Conservation (phyloP, 2,888 invertebrate species). For the Saturnia pavonia region DNA sequence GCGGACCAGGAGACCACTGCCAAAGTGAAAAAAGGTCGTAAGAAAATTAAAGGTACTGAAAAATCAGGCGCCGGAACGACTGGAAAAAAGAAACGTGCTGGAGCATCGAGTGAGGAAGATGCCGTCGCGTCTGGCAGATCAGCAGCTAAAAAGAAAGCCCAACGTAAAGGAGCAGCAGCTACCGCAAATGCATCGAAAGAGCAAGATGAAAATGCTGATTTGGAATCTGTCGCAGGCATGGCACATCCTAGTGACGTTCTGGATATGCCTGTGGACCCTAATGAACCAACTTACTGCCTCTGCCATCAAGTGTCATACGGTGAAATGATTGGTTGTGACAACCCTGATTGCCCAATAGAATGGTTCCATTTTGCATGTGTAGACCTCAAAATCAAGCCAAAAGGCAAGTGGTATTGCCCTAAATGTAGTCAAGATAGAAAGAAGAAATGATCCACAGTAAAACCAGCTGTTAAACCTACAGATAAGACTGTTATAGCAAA, state of each 20-base stretch:
- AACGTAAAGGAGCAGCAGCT: slow-evolving; percentile 64
- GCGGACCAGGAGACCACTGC: slow-evolving; percentile 71
- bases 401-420: slow-evolving; percentile 98
- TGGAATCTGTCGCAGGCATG: slow-evolving; percentile 80
- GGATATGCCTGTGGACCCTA: slow-evolving; percentile 97
- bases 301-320: slow-evolving; percentile 99
- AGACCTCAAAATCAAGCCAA: slow-evolving; percentile 93
- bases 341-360: slow-evolving; percentile 93
- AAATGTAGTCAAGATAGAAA: slow-evolving; percentile 92
- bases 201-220: slow-evolving; percentile 71
- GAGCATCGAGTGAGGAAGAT: slow-evolving; percentile 79
- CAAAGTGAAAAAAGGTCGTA: slow-evolving; percentile 75
- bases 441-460: slow-evolving; percentile 85
- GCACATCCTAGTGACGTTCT: slow-evolving; percentile 94
- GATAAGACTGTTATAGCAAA: slow-evolving; percentile 70
- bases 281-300: slow-evolving; percentile 98
- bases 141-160: slow-evolving; percentile 70
- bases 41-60: slow-evolving; percentile 70
- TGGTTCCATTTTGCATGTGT: slow-evolving; percentile 99
- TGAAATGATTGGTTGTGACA: slow-evolving; percentile 98
- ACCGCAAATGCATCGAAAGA: slow-evolving; percentile 65
- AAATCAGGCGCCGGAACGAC: slow-evolving; percentile 57
- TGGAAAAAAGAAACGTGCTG: slow-evolving; percentile 79
- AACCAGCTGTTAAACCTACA: slow-evolving; percentile 57
- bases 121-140: slow-evolving; percentile 64